Evolutionary conservation across 2,888 invertebrate genomes (phyloP), one percentile per base, ranked within the genome.

Genomic region (Bedellia somnulentella): DNA sequence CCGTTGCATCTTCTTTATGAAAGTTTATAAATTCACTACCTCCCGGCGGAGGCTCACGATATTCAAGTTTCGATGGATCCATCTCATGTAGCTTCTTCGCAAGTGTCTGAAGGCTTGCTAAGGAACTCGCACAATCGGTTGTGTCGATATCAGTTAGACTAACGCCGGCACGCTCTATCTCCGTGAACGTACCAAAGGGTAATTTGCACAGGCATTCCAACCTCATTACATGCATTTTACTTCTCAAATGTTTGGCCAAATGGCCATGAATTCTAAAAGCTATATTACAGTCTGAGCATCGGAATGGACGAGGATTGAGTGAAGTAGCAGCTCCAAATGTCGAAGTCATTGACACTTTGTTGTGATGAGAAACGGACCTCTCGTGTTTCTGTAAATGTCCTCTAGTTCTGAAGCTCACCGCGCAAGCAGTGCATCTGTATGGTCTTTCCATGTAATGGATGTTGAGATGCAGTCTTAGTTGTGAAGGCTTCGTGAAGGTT

Each of bases 181-280:
- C 93, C 6, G 93, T 93, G 56, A 93, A 94, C 25, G 94, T 89
- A 31, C 95, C 96, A 52, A 92, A 92, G 0, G 96, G 95, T 42
- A 97, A 71, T 64, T 94, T 94, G 33, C 93, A 93, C 38, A 93
- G 71, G 54, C 92, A 92, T 61, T 96, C 96, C 38, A 96, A 76
- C 47, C 91, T 87, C 85, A 92, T 92, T 24, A 96, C 93, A 55
- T 97, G 97, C 82, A 92, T 90, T 76, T 95, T 95, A 39, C 94
- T 94, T 33, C 97, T 84, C 36, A 98, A 79, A 78, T 99, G 98
- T 63, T 97, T 97, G 1, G 96, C 95, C 47, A 99, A 75, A 63
- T 97, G 97, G 0, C 97, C 98, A 51, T 95, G 96, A 49, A 96
- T 96, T 44, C 93, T 81, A 59, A 99, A 98, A 5, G 95, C 96